These are phyloP conservation scores for Tragelaphus scriptus DNA, from an alignment of 2,113 vertebrate species.

Conservation along the genomic window DNA sequence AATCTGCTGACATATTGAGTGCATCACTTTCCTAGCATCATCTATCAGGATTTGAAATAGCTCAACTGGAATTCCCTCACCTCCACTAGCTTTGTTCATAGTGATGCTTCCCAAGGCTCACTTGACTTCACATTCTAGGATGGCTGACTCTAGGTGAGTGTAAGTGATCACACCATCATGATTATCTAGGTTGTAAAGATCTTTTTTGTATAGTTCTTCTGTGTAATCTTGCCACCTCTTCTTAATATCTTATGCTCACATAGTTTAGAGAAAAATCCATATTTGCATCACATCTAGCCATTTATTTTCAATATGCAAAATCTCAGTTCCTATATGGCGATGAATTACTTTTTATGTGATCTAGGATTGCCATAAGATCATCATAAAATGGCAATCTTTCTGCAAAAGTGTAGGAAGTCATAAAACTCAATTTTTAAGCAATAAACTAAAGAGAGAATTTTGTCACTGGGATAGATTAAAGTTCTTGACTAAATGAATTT, in stretches of 20 bases:
- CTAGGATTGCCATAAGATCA: not conserved
- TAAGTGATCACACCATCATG: not conserved
- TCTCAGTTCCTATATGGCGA: not conserved
- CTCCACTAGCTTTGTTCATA: not conserved
- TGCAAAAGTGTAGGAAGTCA: not conserved
- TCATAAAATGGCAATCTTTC: not conserved
- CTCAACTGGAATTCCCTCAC: not conserved
- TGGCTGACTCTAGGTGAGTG: not conserved
- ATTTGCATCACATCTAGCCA: not conserved
- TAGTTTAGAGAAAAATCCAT: not conserved
- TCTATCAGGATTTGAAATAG: not conserved
- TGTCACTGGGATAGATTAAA: constrained; percentile 64
- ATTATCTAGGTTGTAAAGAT: not conserved
- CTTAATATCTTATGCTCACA: not conserved
- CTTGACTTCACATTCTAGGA: not conserved
- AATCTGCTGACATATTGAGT: not conserved
- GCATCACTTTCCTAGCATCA: not conserved
- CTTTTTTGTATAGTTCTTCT: not conserved
- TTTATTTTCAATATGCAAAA: not conserved
- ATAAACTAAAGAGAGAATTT: constrained; percentile 38
- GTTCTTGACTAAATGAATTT: constrained; percentile 68
- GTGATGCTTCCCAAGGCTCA: not conserved
- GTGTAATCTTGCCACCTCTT: not conserved
- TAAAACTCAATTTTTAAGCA: constrained; percentile 49
- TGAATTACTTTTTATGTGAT: not conserved